A percentile compares a stretch with the other conserved stretches of the same genome.
Evolutionary conservation across 2,797 vertebrate genomes (phyloP).

Genomic region (Xenopus petersii): DNA sequence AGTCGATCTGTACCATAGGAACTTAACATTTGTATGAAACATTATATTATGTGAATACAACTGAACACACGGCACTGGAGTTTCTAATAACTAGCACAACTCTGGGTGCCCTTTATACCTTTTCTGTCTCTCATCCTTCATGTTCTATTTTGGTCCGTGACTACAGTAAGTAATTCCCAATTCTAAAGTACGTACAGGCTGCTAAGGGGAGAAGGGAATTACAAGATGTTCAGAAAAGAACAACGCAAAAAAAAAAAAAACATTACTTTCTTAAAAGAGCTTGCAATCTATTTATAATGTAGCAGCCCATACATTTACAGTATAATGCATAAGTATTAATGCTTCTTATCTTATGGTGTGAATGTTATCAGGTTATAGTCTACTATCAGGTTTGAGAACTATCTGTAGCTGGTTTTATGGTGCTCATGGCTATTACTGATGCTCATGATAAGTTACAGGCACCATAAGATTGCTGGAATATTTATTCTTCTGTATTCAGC

Average conservation of each 20-base stretch:
- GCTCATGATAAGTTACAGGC: constrained; percentile 10
- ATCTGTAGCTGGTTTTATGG: background rate
- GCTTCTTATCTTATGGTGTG: background rate
- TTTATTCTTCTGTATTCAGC: constrained; percentile 4
- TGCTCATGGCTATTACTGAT: background rate
- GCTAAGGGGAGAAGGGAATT: background rate
- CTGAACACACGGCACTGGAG: background rate
- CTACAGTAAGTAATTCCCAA: constrained; percentile 7
- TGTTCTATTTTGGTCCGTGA: background rate
- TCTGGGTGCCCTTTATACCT: background rate
- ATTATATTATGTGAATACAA: background rate
- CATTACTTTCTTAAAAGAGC: background rate
- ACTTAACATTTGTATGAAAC: background rate
- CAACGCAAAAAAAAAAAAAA: too few relatives aligned
- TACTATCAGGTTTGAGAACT: background rate
- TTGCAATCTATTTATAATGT: background rate
- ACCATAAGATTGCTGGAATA: background rate
- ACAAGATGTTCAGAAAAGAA: background rate
- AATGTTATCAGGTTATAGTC: background rate
- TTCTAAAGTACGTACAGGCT: background rate
- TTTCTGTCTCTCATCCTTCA: constrained; percentile 1
- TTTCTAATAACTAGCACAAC: background rate
- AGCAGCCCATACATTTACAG: background rate
- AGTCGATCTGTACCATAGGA: background rate
- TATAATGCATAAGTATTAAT: background rate